A percentile compares a stretch with the other conserved stretches of the same genome.
Evolutionary conservation across 2,113 vertebrate genomes (phyloP).

Genomic region (Pseudopipra pipra): DNA sequence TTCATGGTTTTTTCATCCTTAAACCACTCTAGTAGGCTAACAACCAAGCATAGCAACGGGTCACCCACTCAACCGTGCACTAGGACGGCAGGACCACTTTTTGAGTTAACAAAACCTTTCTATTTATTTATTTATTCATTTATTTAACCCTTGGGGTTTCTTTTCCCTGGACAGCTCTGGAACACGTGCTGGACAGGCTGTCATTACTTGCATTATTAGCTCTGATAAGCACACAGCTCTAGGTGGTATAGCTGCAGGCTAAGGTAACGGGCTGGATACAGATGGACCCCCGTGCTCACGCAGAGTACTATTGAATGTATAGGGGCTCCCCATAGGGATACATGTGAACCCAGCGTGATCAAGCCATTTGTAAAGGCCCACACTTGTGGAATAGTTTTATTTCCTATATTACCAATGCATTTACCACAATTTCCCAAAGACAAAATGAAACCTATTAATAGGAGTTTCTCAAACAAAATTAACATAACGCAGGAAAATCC

Average conservation of each 20-base stretch:
- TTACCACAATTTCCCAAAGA: neutral
- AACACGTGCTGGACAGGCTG: conserved; percentile 51
- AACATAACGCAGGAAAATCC: neutral
- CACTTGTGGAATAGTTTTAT: neutral
- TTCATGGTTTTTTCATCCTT: neutral
- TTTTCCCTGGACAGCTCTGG: neutral
- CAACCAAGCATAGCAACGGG: neutral
- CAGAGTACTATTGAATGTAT: conserved; percentile 39
- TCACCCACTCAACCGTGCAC: neutral
- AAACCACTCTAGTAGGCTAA: neutral
- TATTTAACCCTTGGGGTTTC: conserved; percentile 23
- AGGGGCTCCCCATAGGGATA: conserved; percentile 49
- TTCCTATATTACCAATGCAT: neutral
- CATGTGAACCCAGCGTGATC: neutral
- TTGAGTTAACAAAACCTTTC: conserved; percentile 39
- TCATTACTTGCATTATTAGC: conserved; percentile 48
- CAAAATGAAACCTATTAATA: neutral
- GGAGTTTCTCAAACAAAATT: neutral
- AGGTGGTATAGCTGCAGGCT: conserved; percentile 63
- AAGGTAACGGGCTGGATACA: conserved; percentile 28
- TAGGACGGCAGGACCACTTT: neutral
- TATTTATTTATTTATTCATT: neutral
- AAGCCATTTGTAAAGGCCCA: neutral
- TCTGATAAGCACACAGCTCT: conserved; percentile 46
- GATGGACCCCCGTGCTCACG: conserved; percentile 32